These are phyloP conservation scores for Dendrolimus pini DNA, from an alignment of 2,888 invertebrate genomes.

Conservation along the genomic window DNA sequence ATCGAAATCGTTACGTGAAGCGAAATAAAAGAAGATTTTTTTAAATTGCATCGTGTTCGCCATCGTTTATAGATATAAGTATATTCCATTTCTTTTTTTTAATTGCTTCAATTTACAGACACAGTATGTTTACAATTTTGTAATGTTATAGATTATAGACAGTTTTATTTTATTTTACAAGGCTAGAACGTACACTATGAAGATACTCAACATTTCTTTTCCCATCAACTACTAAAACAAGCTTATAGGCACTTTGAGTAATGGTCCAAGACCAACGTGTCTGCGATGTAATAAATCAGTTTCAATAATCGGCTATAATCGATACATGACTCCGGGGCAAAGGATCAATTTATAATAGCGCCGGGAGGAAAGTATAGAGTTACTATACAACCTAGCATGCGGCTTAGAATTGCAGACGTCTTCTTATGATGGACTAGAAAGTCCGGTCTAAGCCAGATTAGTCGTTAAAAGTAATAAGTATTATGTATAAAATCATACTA, in stretches of 20 bases:
- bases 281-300: slow-evolving; percentile 9
- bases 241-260: neutral
- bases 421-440: neutral
- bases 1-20: too few relatives aligned
- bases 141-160: too few relatives aligned
- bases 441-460: neutral
- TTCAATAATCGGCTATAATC: slow-evolving; percentile 55
- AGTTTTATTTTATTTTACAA: too few relatives aligned
- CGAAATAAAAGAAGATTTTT: too few relatives aligned
- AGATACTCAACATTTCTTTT: neutral
- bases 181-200: too few relatives aligned
- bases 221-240: neutral
- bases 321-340: slow-evolving; percentile 37
- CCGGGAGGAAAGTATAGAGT: slow-evolving; percentile 23
- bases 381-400: neutral
- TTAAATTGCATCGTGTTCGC: too few relatives aligned
- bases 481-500: too few relatives aligned
- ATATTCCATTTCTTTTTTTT: too few relatives aligned
- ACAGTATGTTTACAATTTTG: too few relatives aligned
- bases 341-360: slow-evolving; percentile 47
- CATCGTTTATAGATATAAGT: too few relatives aligned
- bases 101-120: too few relatives aligned
- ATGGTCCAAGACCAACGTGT: neutral
- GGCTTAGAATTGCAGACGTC: neutral
- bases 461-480: too few relatives aligned